Percentiles rank a stretch among this genome's conserved stretches.
phyloP scores from a whole-genome alignment of 2,888 invertebrate genomes.

The Spicauda simplicius region DNA sequence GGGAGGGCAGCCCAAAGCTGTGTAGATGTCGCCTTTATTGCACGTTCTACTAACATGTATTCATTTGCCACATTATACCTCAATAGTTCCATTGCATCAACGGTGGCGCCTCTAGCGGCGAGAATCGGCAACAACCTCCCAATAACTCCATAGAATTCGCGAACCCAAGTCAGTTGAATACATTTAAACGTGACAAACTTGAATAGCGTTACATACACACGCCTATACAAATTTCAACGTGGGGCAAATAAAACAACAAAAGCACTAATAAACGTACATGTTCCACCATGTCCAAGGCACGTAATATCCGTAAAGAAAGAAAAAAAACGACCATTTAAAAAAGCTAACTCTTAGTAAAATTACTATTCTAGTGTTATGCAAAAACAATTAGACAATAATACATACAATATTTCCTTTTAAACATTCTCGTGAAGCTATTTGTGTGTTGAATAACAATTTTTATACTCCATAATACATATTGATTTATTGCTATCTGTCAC shows the following conservation, averaged over 20 bases:
- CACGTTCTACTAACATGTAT: too few species aligned
- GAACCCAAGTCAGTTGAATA: not conserved
- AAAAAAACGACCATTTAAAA: constrained; percentile 68
- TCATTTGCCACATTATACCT: not conserved
- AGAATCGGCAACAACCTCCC: not conserved
- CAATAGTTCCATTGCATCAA: not conserved
- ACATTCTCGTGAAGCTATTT: constrained; percentile 59
- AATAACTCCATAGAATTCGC: not conserved
- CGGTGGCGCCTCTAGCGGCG: not conserved
- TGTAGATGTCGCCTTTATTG: not conserved
- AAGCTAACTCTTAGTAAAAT: constrained; percentile 72
- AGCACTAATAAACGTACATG: constrained; percentile 57
- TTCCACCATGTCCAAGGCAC: constrained; percentile 73
- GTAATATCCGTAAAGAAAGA: constrained; percentile 66
- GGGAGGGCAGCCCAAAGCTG: too few species aligned
- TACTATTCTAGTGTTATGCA: constrained; percentile 53
- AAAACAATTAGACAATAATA: constrained; percentile 61
- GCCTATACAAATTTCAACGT: constrained; percentile 38
- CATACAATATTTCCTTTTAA: constrained; percentile 40
- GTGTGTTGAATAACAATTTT: constrained; percentile 56
- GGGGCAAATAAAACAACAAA: constrained; percentile 57
- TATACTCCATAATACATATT: constrained; percentile 36
- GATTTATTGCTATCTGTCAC: constrained; percentile 48
- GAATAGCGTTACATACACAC: too few species aligned
- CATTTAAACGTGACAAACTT: too few species aligned